Evolutionary conservation across 2,888 invertebrate species (phyloP), one percentile per base, ranked within the genome.

Genomic region (Oligia fasciuncula): DNA sequence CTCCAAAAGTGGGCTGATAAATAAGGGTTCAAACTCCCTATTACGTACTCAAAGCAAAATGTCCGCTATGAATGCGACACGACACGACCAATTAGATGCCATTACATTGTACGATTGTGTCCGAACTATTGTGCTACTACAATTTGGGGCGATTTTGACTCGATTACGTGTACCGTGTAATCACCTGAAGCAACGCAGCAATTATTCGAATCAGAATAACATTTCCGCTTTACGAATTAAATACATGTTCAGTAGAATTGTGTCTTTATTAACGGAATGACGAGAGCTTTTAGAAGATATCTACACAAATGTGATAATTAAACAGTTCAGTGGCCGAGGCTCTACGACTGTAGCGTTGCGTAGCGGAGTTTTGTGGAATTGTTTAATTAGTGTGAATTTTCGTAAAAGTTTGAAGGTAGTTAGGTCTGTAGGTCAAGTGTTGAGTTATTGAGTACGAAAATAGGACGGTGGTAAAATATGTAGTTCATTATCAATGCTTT

Each of bases 51-150:
- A 86, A 86, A 89, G 81, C 78, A 86, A 89, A 90, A 86, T 88
- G 80, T 89, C 88, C 72, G 77, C 76, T 70, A 79, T 91, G 90
- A 92, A 93, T 91, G 90, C 90, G 91, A 92, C 92, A 91, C 63
- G 17, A 63, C 35, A 65, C 88, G 87, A 90, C 87, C 93, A 94
- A 94, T 95, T 94, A 94, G 92, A 93, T 90, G 84, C 90, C 91
- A 93, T 94, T 93, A 93, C 88, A 87, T 80, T 75, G 87, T 88
- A 88, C 86, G 87, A 92, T 92, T 91, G 92, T 89, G 86, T 91
- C 89, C 90, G 86, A 86, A 85, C 91, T 85, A 92, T 93, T 94
- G 93, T 93, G 84, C 84, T 87, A 87, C 77, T 85, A 89, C 89
- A 89, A 91, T 90, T 89, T 88, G 79, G 88, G 89, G 87, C 79